A percentile compares a stretch with the other conserved stretches of the same genome.
phyloP scores from a whole-genome alignment of 2,888 invertebrate species.

The Ichneumoninae sp. region DNA sequence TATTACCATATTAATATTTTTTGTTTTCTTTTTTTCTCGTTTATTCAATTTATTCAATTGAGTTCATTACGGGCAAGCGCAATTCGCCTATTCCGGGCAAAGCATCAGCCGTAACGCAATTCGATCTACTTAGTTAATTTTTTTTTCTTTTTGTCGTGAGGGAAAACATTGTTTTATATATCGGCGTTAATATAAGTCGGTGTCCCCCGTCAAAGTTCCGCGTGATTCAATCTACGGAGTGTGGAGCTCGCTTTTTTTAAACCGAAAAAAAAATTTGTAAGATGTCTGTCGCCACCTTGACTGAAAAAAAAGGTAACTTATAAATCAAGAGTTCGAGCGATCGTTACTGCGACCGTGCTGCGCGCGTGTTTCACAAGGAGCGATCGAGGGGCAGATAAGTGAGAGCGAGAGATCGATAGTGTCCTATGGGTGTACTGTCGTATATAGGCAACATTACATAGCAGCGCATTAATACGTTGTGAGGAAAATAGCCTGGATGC shows the following conservation, averaged over 20 bases:
- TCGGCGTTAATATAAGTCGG: neutral
- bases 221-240: neutral
- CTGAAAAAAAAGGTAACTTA: neutral
- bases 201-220: neutral
- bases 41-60: slow-evolving; percentile 50
- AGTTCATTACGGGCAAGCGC: slow-evolving; percentile 11
- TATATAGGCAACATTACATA: slow-evolving; percentile 14
- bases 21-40: slow-evolving; percentile 53
- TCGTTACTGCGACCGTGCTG: neutral
- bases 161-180: neutral
- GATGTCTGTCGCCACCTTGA: neutral
- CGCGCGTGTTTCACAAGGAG: neutral
- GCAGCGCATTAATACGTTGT: neutral
- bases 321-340: neutral
- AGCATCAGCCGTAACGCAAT: slow-evolving; percentile 47
- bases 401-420: slow-evolving; percentile 8
- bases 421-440: slow-evolving; percentile 12
- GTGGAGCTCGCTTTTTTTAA: neutral
- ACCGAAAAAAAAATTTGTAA: neutral
- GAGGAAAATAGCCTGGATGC: slow-evolving; percentile 3
- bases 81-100: neutral
- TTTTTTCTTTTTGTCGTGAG: slow-evolving; percentile 18
- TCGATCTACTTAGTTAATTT: neutral
- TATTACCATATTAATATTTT: slow-evolving; percentile 71
- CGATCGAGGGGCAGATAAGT: neutral